These are phyloP conservation scores for Melanotus villosus DNA, from an alignment of 2,888 invertebrate genomes.

Conservation along the genomic window DNA sequence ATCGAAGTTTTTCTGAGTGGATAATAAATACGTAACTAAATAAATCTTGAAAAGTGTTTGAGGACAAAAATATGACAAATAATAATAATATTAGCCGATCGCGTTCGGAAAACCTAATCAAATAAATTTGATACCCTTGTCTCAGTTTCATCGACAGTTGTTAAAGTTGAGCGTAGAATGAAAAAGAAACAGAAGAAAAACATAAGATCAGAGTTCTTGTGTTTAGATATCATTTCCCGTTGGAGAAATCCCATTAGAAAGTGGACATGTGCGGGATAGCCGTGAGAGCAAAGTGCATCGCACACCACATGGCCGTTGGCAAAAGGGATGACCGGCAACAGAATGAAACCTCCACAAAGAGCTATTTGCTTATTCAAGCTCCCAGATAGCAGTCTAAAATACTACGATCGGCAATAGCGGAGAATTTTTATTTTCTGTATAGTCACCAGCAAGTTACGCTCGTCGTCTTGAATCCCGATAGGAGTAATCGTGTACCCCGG, in stretches of 20 bases:
- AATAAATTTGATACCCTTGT: constrained; percentile 38
- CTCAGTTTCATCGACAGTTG: constrained; percentile 35
- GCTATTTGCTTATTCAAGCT: constrained; percentile 57
- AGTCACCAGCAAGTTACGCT: constrained; percentile 47
- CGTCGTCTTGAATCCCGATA: constrained; percentile 53
- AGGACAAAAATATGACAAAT: constrained; percentile 37
- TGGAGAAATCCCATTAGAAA: constrained; percentile 58
- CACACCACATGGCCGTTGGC: constrained; percentile 47
- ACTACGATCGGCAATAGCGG: constrained; percentile 48
- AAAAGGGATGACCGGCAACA: constrained; percentile 29
- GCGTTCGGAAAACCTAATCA: constrained; percentile 35
- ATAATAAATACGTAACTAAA: too few relatives aligned
- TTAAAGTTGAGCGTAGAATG: constrained; percentile 28
- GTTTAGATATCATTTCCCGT: constrained; percentile 59
- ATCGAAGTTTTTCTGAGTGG: too few relatives aligned
- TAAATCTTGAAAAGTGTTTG: too few relatives aligned
- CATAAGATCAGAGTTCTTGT: constrained; percentile 48
- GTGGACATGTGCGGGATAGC: constrained; percentile 52
- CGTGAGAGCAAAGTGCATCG: constrained; percentile 49
- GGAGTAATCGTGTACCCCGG: constrained; percentile 53
- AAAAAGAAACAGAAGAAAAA: constrained; percentile 36
- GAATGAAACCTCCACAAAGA: constrained; percentile 49
- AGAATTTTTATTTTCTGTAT: constrained; percentile 54
- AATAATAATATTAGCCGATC: constrained; percentile 38
- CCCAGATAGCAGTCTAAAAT: constrained; percentile 50